phyloP scores from a whole-genome alignment of 1,140 invertebrate genomes.

The Steinernema feltiae region DNA sequence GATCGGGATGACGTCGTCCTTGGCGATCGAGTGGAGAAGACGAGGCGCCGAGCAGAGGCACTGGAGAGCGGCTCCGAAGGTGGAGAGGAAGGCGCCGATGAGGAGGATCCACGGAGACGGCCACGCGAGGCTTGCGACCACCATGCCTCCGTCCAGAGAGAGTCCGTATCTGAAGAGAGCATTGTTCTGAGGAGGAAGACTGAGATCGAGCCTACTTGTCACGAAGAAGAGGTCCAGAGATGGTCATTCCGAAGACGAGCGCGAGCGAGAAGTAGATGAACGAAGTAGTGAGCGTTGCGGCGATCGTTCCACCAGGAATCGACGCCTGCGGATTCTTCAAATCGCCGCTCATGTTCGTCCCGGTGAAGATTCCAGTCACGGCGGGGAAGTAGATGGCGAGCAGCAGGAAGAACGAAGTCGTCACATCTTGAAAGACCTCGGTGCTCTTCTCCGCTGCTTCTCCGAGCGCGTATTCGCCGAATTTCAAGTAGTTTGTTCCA shows the following conservation, averaged over 20 bases:
- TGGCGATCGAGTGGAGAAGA: slow-evolving; percentile 64
- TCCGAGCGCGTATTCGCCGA: slow-evolving; percentile 32
- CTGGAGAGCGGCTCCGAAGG: slow-evolving; percentile 91
- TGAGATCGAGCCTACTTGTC: slow-evolving; percentile 44
- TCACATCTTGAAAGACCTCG: slow-evolving; percentile 67
- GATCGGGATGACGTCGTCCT: slow-evolving; percentile 73
- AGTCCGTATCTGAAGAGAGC: slow-evolving; percentile 42
- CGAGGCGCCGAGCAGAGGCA: slow-evolving; percentile 69
- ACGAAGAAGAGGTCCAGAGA: slow-evolving; percentile 61
- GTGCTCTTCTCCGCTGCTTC: slow-evolving; percentile 28
- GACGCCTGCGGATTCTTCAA: slow-evolving; percentile 94
- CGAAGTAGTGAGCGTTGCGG: slow-evolving; percentile 92
- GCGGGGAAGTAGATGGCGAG: slow-evolving; percentile 99
- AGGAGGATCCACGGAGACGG: slow-evolving; percentile 88
- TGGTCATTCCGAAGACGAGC: slow-evolving; percentile 51
- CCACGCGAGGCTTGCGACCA: slow-evolving; percentile 53
- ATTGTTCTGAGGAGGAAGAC: neutral
- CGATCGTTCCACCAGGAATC: slow-evolving; percentile 91
- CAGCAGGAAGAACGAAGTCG: slow-evolving; percentile 88
- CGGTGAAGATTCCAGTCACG: slow-evolving; percentile 97
- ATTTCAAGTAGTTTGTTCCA: slow-evolving; percentile 38
- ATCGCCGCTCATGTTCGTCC: slow-evolving; percentile 68
- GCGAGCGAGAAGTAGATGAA: slow-evolving; percentile 67
- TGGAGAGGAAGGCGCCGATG: slow-evolving; percentile 92
- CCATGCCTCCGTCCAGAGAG: slow-evolving; percentile 51